phyloP scores from a whole-genome alignment of 2,113 vertebrate genomes.

The Urocolius indicus region DNA sequence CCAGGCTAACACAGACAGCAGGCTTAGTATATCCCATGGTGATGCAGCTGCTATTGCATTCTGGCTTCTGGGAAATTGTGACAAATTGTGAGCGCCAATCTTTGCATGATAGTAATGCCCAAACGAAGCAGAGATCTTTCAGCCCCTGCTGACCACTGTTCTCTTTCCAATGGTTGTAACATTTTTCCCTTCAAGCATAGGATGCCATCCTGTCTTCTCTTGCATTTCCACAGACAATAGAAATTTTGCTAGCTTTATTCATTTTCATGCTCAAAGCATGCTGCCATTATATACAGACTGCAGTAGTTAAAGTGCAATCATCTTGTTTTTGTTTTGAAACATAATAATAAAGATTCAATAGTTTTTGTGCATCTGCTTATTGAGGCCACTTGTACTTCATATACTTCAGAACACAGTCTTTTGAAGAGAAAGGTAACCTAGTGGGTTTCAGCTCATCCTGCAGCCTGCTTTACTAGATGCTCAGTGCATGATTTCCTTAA shows the following conservation, averaged over 20 bases:
- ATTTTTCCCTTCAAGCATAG: neutral
- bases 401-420: neutral
- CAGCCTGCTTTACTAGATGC: neutral
- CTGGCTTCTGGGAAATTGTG: neutral
- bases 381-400: neutral
- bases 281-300: neutral
- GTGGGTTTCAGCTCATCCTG: neutral
- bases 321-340: neutral
- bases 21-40: neutral
- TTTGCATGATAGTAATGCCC: neutral
- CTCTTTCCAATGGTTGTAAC: neutral
- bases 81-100: neutral
- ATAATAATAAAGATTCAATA: neutral
- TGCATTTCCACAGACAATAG: neutral
- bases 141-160: neutral
- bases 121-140: neutral
- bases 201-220: neutral
- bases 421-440: neutral
- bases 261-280: neutral
- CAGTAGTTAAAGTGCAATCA: neutral
- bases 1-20: neutral
- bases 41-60: neutral
- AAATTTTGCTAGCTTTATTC: neutral
- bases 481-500: neutral
- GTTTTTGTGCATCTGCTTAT: neutral